These are phyloP conservation scores for Tiaroga cobitis DNA, from an alignment of 2,797 vertebrate species.

Conservation along the genomic window DNA sequence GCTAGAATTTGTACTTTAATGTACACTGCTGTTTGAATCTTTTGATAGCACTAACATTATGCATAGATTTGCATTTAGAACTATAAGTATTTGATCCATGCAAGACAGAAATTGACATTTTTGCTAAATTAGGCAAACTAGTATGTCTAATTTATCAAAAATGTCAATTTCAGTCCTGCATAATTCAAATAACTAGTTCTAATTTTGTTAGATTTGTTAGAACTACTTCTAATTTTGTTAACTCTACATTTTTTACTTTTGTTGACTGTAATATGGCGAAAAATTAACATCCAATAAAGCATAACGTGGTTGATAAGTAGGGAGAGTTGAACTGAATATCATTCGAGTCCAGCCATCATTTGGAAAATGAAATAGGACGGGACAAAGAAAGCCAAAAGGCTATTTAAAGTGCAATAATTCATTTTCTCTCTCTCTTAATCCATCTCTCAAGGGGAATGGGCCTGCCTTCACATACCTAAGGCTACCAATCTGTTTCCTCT, in stretches of 20 bases:
- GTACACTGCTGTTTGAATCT: constrained; percentile 33
- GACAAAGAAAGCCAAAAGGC: constrained; percentile 79
- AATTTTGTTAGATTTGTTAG: not conserved
- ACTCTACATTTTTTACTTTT: not conserved
- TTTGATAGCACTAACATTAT: constrained; percentile 28
- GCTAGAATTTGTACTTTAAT: constrained; percentile 47
- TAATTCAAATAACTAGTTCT: not conserved
- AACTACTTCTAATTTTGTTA: not conserved
- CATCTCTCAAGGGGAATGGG: constrained; percentile 83
- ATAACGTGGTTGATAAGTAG: constrained; percentile 26
- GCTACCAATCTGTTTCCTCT: constrained; percentile 84
- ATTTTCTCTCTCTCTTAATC: constrained; percentile 83
- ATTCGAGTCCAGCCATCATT: constrained; percentile 67
- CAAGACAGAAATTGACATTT: not conserved
- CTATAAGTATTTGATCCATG: not conserved
- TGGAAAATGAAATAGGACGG: constrained; percentile 69
- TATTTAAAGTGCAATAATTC: constrained; percentile 85
- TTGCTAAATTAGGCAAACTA: no score
- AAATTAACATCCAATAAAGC: constrained; percentile 28
- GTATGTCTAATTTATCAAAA: not conserved
- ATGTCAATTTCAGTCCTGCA: not conserved
- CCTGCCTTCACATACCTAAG: constrained; percentile 85
- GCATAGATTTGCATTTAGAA: no score
- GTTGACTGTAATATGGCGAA: not conserved
- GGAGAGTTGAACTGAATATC: constrained; percentile 71